phyloP scores from a whole-genome alignment of 2,113 vertebrate species.

The Erythrolamprus reginae region DNA sequence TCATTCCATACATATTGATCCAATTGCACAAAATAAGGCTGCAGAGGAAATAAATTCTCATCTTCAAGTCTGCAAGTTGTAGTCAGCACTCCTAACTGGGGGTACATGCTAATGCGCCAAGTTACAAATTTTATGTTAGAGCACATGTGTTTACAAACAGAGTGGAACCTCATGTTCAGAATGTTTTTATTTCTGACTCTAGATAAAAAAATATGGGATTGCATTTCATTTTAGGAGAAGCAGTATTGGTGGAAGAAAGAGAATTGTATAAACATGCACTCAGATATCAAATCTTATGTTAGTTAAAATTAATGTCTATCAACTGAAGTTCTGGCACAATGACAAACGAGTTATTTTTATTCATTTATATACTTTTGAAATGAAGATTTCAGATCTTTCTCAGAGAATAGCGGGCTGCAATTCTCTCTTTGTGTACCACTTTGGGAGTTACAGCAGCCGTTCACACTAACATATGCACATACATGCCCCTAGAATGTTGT shows the following conservation, averaged over 20 bases:
- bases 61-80: background rate
- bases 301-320: background rate
- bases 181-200: background rate
- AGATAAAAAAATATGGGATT: rapidly evolving
- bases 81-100: too few species aligned
- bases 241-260: too few species aligned
- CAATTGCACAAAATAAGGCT: background rate
- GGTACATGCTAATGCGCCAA: background rate
- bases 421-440: background rate
- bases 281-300: background rate
- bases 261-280: background rate
- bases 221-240: background rate
- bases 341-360: background rate
- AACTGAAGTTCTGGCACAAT: background rate
- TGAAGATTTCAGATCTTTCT: background rate
- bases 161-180: background rate
- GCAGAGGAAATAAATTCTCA: background rate
- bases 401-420: background rate
- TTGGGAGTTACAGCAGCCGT: background rate
- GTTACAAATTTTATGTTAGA: background rate
- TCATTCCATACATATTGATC: background rate
- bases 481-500: background rate
- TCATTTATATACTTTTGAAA: constrained; percentile 3
- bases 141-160: background rate
- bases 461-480: background rate